phyloP scores from a whole-genome alignment of 1,140 invertebrate species.

The Heliconius eleuchia region DNA sequence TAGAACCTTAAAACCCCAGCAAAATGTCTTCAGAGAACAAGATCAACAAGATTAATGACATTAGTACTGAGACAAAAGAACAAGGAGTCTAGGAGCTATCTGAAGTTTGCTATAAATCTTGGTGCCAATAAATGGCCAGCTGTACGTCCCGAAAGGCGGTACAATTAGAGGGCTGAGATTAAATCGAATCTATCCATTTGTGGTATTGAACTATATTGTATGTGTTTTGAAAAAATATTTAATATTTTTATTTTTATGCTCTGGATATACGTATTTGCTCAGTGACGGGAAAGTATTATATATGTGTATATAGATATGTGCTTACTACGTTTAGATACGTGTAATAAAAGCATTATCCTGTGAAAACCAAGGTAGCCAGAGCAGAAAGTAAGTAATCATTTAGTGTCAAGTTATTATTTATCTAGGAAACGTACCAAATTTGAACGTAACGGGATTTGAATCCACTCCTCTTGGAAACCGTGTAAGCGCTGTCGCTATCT shows the following conservation, averaged over 20 bases:
- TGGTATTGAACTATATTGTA: constrained; percentile 51
- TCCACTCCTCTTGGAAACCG: too few relatives aligned
- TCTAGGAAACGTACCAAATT: too few relatives aligned
- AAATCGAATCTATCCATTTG: constrained; percentile 72
- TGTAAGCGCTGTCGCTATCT: too few relatives aligned
- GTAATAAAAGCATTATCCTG: too few relatives aligned
- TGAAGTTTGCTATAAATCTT: constrained; percentile 50
- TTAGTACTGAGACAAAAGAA: constrained; percentile 22
- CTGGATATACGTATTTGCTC: too few relatives aligned
- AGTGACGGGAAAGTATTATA: too few relatives aligned
- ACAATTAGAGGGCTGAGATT: constrained; percentile 71
- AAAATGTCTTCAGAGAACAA: constrained; percentile 1
- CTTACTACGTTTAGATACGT: not conserved
- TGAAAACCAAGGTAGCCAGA: too few relatives aligned
- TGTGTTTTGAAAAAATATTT: too few relatives aligned
- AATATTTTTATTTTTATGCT: too few relatives aligned
- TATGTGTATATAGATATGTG: not conserved
- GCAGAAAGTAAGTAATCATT: too few relatives aligned
- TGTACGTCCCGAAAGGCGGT: constrained; percentile 62
- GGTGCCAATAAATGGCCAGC: constrained; percentile 56
- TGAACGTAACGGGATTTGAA: too few relatives aligned
- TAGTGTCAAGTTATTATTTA: too few relatives aligned
- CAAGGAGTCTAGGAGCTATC: constrained; percentile 29
- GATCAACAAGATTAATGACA: constrained; percentile 13
- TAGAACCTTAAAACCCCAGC: not conserved